These are phyloP conservation scores for Leptinotarsa rubiginosa DNA, from an alignment of 2,888 invertebrate genomes.

Conservation along the genomic window DNA sequence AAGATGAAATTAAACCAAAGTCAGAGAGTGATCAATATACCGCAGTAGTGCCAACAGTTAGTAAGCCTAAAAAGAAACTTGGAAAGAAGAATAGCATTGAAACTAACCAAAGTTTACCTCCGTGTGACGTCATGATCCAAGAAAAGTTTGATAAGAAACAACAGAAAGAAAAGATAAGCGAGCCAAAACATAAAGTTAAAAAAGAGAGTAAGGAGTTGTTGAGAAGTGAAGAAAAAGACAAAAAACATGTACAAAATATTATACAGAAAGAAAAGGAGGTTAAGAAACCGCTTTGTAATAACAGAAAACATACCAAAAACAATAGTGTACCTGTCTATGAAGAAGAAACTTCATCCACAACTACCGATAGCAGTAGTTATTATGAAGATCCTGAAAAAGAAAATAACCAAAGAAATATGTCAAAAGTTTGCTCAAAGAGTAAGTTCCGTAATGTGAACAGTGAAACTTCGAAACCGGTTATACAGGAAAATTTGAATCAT, in stretches of 20 bases:
- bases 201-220: constrained; percentile 36
- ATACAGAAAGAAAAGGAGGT: constrained; percentile 53
- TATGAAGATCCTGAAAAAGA: constrained; percentile 54
- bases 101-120: constrained; percentile 33
- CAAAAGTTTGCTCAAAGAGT: constrained; percentile 50
- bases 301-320: constrained; percentile 53
- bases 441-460: constrained; percentile 35
- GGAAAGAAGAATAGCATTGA: constrained; percentile 58
- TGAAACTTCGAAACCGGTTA: constrained; percentile 31
- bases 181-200: constrained; percentile 37
- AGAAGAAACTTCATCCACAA: constrained; percentile 78
- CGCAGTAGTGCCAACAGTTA: constrained; percentile 59
- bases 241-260: constrained; percentile 37
- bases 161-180: constrained; percentile 37
- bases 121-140: constrained; percentile 45
- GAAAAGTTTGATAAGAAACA: constrained; percentile 38
- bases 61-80: constrained; percentile 61
- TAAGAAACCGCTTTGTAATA: constrained; percentile 50
- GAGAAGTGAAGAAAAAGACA: constrained; percentile 37
- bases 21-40: constrained; percentile 57
- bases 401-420: constrained; percentile 52
- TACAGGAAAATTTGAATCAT: constrained; percentile 39
- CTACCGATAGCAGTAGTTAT: constrained; percentile 73
- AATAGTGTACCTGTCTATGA: constrained; percentile 65
- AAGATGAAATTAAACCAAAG: constrained; percentile 46